Conservation (phyloP, 2,113 vertebrate species). For the Gnathonemus longibarbis region DNA sequence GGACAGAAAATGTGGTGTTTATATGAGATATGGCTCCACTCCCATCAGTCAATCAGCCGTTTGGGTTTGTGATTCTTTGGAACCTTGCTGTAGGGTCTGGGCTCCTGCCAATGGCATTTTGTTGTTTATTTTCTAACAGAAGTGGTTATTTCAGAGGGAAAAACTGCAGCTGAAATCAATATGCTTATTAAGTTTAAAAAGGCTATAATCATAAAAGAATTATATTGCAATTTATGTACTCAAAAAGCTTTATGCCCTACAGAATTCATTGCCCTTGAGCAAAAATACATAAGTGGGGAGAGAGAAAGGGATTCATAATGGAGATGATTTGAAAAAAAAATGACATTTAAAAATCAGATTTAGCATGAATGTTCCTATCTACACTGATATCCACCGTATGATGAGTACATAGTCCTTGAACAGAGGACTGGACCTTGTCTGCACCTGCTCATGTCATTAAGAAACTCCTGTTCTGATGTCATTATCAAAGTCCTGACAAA, state of each 20-base stretch:
- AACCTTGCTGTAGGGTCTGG: background rate
- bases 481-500: background rate
- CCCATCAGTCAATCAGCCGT: background rate
- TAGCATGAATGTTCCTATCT: background rate
- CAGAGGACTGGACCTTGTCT: background rate
- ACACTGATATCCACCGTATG: background rate
- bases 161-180: background rate
- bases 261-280: background rate
- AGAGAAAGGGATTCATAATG: background rate
- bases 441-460: background rate
- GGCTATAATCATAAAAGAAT: background rate
- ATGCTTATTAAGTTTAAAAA: constrained; percentile 12
- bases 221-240: background rate
- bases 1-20: background rate
- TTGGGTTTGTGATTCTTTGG: background rate
- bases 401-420: background rate
- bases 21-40: background rate
- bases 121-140: background rate
- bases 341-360: background rate
- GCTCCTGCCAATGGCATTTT: background rate
- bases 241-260: background rate
- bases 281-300: background rate
- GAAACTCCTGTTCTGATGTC: background rate
- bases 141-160: background rate
- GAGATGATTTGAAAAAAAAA: background rate